Conservation (phyloP, 2,113 vertebrate species). For the Rhinopomastus cyanomelas region DNA sequence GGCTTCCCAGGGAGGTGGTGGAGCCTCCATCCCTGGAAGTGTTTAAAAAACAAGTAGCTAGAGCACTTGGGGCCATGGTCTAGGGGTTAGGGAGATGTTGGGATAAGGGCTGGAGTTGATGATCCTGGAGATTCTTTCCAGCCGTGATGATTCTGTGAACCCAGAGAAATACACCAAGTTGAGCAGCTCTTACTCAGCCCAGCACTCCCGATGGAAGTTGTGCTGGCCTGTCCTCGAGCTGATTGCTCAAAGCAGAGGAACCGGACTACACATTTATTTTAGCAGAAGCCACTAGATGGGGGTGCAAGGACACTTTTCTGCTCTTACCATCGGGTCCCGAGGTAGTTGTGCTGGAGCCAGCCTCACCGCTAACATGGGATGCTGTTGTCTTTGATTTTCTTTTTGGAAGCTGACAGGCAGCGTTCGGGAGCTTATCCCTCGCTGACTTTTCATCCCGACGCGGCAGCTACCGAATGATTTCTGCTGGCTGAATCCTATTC, state of each 20-base stretch:
- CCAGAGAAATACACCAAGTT: background rate
- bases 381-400: background rate
- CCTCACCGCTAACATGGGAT: background rate
- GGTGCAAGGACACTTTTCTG: conserved; percentile 15
- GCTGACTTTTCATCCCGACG: background rate
- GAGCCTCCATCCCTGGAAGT: too few relatives aligned
- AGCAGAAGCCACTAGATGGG: conserved; percentile 55
- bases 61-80: too few relatives aligned
- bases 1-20: too few relatives aligned
- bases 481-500: background rate
- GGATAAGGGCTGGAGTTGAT: too few relatives aligned
- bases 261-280: background rate
- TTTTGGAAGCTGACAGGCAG: background rate
- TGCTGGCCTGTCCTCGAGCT: rapidly evolving
- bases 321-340: rapidly evolving
- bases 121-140: too few relatives aligned
- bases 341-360: background rate
- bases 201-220: background rate
- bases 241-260: rapidly evolving
- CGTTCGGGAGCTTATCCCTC: background rate
- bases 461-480: background rate
- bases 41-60: too few relatives aligned
- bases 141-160: too few relatives aligned
- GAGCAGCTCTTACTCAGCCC: background rate
- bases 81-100: too few relatives aligned